Conservation (phyloP, 2,888 invertebrate genomes). For the Cyrtodaria siliqua region DNA sequence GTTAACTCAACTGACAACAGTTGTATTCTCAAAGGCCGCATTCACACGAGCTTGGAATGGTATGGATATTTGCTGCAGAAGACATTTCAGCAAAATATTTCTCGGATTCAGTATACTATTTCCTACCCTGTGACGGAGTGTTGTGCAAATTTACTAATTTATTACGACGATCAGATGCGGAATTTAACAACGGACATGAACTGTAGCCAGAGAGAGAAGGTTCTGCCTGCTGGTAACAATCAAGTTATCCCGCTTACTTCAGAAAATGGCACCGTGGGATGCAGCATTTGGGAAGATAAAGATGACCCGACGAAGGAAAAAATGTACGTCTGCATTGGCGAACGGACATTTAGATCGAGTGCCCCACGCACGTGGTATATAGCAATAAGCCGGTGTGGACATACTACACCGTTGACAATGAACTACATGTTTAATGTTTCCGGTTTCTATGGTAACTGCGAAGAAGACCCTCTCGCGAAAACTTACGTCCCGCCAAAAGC, state of each 20-base stretch:
- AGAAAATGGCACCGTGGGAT: constrained; percentile 74
- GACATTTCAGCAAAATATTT: constrained; percentile 76
- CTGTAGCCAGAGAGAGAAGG: constrained; percentile 72
- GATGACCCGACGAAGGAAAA: constrained; percentile 69
- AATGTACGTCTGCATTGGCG: constrained; percentile 78
- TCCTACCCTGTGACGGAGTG: constrained; percentile 79
- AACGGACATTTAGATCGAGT: constrained; percentile 76
- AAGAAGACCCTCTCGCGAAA: constrained; percentile 77
- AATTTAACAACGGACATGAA: constrained; percentile 73
- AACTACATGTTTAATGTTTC: constrained; percentile 80
- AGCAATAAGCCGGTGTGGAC: constrained; percentile 76
- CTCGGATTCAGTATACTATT: constrained; percentile 79
- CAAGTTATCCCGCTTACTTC: constrained; percentile 78
- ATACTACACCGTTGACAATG: constrained; percentile 68
- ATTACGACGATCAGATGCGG: constrained; percentile 80
- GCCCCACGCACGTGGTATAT: constrained; percentile 80
- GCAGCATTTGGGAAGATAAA: constrained; percentile 66
- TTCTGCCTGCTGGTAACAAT: constrained; percentile 76
- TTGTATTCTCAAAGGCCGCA: constrained; percentile 76
- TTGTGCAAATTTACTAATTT: constrained; percentile 78
- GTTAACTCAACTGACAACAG: constrained; percentile 24
- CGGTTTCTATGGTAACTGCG: constrained; percentile 80
- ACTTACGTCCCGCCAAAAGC: constrained; percentile 68
- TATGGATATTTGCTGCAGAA: constrained; percentile 80
- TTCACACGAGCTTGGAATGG: constrained; percentile 77